Base-by-base conservation (phyloP, 1,140 invertebrate species). In the Drosophila albomicans region DNA sequence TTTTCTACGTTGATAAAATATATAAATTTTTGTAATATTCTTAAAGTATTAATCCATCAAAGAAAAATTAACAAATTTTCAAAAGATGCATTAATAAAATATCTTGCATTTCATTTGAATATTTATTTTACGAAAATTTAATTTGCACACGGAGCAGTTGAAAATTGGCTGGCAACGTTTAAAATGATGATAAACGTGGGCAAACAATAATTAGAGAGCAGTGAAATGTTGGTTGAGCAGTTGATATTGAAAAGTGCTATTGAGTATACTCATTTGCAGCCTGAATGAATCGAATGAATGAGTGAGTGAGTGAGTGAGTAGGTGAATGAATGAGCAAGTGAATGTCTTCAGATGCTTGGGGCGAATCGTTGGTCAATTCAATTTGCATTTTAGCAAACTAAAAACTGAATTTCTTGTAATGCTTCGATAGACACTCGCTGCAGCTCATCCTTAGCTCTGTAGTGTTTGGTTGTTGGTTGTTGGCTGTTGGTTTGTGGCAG, bases 371-470 rank as follows among this genome's bases (percentile, higher is more conserved):
- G 16, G 41, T 30, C 58, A 58, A 63, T 75, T 71, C 67, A 75
- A 75, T 75, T 75, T 75, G 67, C 73, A 75, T 75, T 64, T 51
- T 35, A 58, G 67, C 32, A 65, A 25, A 59, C 43, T 59, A 70
- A 59, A 76, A 78, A 81, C 38, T 71, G 70, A 82, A 82, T 78
- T 78, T 71, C 67, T 70, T 78, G 73, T 75, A 75, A 82, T 70
- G 81, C 78, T 73, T 77, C 77, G 74, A 85, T 78, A 63, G 76
- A 79, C 72, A 15, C 64, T 45, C 25, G 11, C 48, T 38, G 15
- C 1, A 20, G 46, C 45, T 69, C 75, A 48, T 66, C 41, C 16
- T 32, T 41, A 61, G 10, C 58, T 25, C 20, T 56, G 10, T 59
- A 28, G 13, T 28, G 13, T 35, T 48, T 38, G 35, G 13, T 41